These are phyloP conservation scores for Pediacus dermestoides DNA, from an alignment of 2,888 invertebrate species.

Conservation along the genomic window DNA sequence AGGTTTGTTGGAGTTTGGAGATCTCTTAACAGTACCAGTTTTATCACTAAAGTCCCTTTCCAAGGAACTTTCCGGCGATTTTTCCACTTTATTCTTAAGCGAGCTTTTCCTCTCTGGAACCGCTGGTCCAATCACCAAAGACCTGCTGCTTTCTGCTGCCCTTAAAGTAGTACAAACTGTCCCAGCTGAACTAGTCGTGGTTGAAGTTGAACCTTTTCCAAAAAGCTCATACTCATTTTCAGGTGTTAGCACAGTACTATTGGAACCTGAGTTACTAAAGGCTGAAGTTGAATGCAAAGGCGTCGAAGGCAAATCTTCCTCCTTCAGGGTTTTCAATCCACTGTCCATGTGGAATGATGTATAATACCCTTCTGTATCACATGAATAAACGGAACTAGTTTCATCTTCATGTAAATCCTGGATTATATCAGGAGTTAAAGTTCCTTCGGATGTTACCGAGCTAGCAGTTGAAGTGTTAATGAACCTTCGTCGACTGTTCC, in stretches of 20 bases:
- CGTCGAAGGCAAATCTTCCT: constrained; percentile 69
- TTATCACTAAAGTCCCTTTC: constrained; percentile 45
- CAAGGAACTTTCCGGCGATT: constrained; percentile 52
- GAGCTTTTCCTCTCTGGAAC: constrained; percentile 83
- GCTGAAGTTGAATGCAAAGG: constrained; percentile 70
- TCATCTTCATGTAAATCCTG: constrained; percentile 81
- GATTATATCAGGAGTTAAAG: constrained; percentile 78
- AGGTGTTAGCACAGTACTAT: constrained; percentile 67
- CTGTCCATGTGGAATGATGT: constrained; percentile 97
- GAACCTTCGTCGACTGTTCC: constrained; percentile 61
- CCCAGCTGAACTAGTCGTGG: constrained; percentile 86
- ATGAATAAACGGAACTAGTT: constrained; percentile 88
- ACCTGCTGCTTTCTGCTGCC: constrained; percentile 64
- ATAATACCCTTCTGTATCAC: constrained; percentile 96
- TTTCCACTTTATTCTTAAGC: constrained; percentile 50
- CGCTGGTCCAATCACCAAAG: constrained; percentile 65
- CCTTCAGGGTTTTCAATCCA: constrained; percentile 80
- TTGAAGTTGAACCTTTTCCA: constrained; percentile 87
- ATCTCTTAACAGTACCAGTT: constrained; percentile 49
- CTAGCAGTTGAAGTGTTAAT: constrained; percentile 75
- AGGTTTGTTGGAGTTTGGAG: constrained; percentile 51
- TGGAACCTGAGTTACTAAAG: constrained; percentile 63
- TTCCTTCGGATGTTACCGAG: constrained; percentile 81
- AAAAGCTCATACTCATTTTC: constrained; percentile 89
- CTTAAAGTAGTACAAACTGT: constrained; percentile 82